Base-by-base conservation (phyloP, 2,888 invertebrate genomes). In the Thera britannica region DNA sequence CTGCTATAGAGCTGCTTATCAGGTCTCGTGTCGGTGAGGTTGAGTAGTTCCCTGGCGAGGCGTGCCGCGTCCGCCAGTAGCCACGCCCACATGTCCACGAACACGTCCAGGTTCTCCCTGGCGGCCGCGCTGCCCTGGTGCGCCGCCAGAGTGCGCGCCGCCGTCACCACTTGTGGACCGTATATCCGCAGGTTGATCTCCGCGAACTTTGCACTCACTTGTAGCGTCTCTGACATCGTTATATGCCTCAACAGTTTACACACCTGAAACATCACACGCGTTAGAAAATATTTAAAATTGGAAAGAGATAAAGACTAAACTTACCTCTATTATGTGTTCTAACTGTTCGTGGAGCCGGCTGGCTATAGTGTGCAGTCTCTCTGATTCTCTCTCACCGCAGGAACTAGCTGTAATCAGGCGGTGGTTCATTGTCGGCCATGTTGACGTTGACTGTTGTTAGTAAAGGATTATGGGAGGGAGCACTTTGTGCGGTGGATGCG, bases 271-370 rank as follows among this genome's bases (percentile, higher is more conserved):
- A 62, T 41, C 6, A 60, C 35, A 55, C 2, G 63, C 49, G 34
- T 70, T 49, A 63, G 58, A 64, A 54, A 55, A 12, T 55, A 62
- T 2, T 48, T 52, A 12, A 60, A 57, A 60, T 58, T 36, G 3
- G 5, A 9, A 60, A 41, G 41, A 0, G 57, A 12, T 44, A n/a
- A 63, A 63, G 44, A 61, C 48, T 60, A 70, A 61, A 81, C 81
- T 80, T 83, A 98, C 99, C 95, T 99, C 99, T 90, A 99, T 97
- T 85, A 99, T 97, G 91, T 99, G 99, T 93, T 99, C 99, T 86
- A 99, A 97, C 92, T 98, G 98, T 92, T 99, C 99, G 87, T 98
- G 97, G 90, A 99, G 99, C 90, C 97, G 97, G 93, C 98, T 98
- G 81, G 98, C 97, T 89, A 97, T 97, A 90, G 97, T 98, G 89